Evolutionary conservation across 2,888 invertebrate genomes (phyloP), one percentile per base, ranked within the genome.

Genomic region (Conchocele bisecta): DNA sequence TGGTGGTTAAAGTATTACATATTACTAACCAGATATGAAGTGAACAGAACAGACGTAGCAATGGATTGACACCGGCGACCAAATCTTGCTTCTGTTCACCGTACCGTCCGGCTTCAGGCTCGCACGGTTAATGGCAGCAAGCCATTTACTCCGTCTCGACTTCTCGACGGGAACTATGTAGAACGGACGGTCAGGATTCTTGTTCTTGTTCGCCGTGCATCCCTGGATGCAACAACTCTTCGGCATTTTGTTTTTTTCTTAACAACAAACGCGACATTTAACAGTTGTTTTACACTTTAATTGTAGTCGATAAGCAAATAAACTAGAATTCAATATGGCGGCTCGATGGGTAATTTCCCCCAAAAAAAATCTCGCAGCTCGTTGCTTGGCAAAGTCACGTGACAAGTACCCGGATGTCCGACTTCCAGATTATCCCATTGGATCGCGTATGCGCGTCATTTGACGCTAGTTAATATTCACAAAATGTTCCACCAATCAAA

Each of bases 351-450:
- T n/a, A n/a, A n/a, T n/a, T n/a, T n/a, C n/a, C n/a, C n/a, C n/a
- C n/a, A n/a, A n/a, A n/a, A n/a, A n/a, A n/a, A n/a, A n/a, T n/a
- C n/a, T n/a, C n/a, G n/a, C n/a, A n/a, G n/a, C n/a, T n/a, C 13
- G 44, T 44, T 44, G 44, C 26, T 17, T 11, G 11, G 9, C 9
- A 22, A n/a, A 15, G 44, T 9, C 44, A 44, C 3, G 20, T 44
- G 44, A 44, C n/a, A 5, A 20, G 20, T 7, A 22, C 22, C 20
- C 24, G 22, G 44, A 44, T 20, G 20, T 44, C n/a, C 44, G 44
- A 44, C 44, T 44, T 44, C 44, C 24, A 44, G 44, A 44, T 26
- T 44, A 3, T n/a, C n/a, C n/a, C n/a, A n/a, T n/a, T n/a, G n/a
- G n/a, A n/a, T n/a, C n/a, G n/a, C n/a, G n/a, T n/a, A n/a, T n/a